Evolutionary conservation across 1,140 invertebrate species (phyloP).

Genomic region (Aphis craccivora): DNA sequence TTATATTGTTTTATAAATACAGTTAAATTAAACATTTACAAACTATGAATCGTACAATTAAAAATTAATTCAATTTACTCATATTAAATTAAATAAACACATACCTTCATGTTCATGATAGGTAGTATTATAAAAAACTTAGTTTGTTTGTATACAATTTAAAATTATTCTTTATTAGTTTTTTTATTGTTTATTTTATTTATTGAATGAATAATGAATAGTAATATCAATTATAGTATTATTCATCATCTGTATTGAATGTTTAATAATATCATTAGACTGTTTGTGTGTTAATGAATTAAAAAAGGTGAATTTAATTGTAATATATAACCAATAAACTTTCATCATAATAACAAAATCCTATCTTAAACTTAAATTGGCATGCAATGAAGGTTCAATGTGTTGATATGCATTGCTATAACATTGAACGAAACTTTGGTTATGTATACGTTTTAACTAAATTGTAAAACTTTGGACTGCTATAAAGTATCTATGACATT

Average conservation of each 20-base stretch:
- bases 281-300: not conserved
- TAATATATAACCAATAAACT: not conserved
- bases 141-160: too few relatives aligned
- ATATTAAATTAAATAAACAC: not conserved
- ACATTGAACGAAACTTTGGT: not conserved
- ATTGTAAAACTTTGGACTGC: not conserved
- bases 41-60: not conserved
- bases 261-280: not conserved
- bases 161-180: too few relatives aligned
- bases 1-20: not conserved
- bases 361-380: not conserved
- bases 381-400: not conserved
- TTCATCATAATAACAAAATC: not conserved
- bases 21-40: not conserved
- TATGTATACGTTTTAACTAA: not conserved
- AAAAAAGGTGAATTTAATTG: not conserved
- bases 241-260: not conserved
- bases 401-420: not conserved
- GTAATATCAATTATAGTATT: too few relatives aligned
- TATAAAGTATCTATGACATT: conserved; percentile 6
- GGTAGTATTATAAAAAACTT: not conserved
- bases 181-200: too few relatives aligned
- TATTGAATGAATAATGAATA: too few relatives aligned
- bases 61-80: not conserved
- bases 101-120: not conserved